A percentile compares a stretch with the other conserved stretches of the same genome.
phyloP scores from a whole-genome alignment of 2,888 invertebrate species.

The Entomobrya proxima region DNA sequence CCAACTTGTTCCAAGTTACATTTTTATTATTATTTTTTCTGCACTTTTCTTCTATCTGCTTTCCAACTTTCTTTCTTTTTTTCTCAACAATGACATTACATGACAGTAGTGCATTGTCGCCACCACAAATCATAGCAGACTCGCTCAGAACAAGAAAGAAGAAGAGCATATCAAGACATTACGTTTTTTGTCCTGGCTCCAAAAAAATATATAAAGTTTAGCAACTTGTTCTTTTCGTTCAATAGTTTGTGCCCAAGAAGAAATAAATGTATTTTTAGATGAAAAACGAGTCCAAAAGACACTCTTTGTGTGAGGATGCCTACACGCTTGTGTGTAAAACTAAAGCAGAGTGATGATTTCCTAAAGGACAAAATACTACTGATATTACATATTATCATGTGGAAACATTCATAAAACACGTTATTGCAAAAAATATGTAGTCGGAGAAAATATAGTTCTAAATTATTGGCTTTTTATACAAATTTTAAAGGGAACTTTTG shows the following conservation, averaged over 20 bases:
- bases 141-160: slow-evolving; percentile 13
- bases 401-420: too few species aligned
- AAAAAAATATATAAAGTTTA: not conserved
- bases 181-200: not conserved
- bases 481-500: too few species aligned
- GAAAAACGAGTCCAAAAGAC: slow-evolving; percentile 8
- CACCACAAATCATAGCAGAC: slow-evolving; percentile 22
- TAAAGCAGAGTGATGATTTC: not conserved
- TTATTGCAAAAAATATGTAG: too few species aligned
- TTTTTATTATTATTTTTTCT: not conserved
- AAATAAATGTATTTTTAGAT: not conserved
- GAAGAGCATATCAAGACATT: too few species aligned
- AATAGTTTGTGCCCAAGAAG: not conserved
- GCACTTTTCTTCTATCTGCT: not conserved
- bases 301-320: not conserved
- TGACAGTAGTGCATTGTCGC: slow-evolving; percentile 61
- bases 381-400: too few species aligned
- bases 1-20: too few species aligned
- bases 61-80: not conserved
- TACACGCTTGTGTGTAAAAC: too few species aligned
- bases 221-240: too few species aligned
- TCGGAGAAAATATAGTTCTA: too few species aligned
- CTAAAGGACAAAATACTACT: too few species aligned
- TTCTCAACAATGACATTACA: slow-evolving; percentile 37
- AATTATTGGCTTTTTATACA: too few species aligned